Evolutionary conservation across 2,888 invertebrate genomes (phyloP).

Genomic region (Drosophila acutilabella): DNA sequence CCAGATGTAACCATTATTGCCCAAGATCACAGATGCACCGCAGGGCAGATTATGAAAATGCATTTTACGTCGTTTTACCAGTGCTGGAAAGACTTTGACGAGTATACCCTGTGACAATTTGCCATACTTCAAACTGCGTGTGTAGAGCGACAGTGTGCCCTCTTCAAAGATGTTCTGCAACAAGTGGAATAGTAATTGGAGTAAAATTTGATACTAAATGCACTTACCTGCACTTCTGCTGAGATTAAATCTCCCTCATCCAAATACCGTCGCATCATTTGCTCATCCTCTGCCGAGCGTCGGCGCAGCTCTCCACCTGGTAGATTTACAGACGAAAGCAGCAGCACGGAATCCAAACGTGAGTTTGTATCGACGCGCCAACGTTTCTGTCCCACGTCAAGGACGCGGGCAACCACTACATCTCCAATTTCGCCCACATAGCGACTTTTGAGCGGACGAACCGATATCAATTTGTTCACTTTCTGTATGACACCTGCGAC

Average conservation of each 20-base stretch:
- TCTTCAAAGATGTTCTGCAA: slow-evolving; percentile 91
- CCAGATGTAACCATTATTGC: slow-evolving; percentile 99
- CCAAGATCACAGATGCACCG: slow-evolving; percentile 96
- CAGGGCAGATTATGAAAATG: slow-evolving; percentile 97
- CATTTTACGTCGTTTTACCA: slow-evolving; percentile 96
- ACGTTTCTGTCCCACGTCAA: slow-evolving; percentile 96
- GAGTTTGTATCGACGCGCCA: slow-evolving; percentile 99
- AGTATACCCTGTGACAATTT: slow-evolving; percentile 96
- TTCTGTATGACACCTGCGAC: slow-evolving; percentile 97
- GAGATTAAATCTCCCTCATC: slow-evolving; percentile 98
- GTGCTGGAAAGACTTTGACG: slow-evolving; percentile 95
- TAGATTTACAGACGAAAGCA: slow-evolving; percentile 96
- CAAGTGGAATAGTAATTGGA: no score
- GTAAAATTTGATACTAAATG: no score
- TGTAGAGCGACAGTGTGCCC: slow-evolving; percentile 96
- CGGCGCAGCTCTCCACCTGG: slow-evolving; percentile 98
- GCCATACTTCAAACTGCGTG: slow-evolving; percentile 98
- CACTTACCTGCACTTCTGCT: slow-evolving; percentile 94
- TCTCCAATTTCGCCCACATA: slow-evolving; percentile 98
- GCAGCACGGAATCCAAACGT: slow-evolving; percentile 93
- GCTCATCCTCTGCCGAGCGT: slow-evolving; percentile 97
- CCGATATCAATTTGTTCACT: slow-evolving; percentile 97
- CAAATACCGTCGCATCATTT: slow-evolving; percentile 97
- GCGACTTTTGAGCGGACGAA: slow-evolving; percentile 95
- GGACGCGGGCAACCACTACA: slow-evolving; percentile 97